phyloP scores from a whole-genome alignment of 1,140 invertebrate species.

The Episyrphus balteatus region DNA sequence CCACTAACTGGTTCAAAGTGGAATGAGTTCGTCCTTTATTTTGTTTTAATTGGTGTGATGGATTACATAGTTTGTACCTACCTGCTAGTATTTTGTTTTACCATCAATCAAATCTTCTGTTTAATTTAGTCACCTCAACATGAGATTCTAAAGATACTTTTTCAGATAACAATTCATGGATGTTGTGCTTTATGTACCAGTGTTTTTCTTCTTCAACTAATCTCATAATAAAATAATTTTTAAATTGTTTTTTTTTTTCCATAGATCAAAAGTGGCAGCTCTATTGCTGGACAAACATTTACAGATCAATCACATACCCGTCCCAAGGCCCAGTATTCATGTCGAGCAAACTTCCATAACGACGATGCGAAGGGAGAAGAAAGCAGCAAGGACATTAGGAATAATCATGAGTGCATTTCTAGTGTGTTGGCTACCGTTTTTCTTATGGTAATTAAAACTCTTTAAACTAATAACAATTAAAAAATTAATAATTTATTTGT shows the following conservation, averaged over 20 bases:
- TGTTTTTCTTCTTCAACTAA: too few species aligned
- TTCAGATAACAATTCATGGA: too few species aligned
- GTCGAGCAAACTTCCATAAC: constrained; percentile 51
- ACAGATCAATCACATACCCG: constrained; percentile 73
- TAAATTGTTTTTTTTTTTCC: background rate
- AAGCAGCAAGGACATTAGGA: constrained; percentile 86
- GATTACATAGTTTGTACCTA: too few species aligned
- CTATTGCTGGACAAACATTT: constrained; percentile 74
- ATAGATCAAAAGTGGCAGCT: constrained; percentile 73
- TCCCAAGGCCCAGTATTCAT: constrained; percentile 50
- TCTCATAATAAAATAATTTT: background rate
- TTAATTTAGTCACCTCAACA: too few species aligned
- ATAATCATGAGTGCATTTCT: constrained; percentile 93
- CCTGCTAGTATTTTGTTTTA: too few species aligned
- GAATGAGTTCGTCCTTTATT: too few species aligned
- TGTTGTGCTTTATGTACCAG: too few species aligned
- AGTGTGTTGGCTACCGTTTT: constrained; percentile 91
- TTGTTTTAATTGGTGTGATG: too few species aligned
- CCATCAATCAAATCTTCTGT: too few species aligned
- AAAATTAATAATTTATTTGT: background rate
- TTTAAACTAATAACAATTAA: background rate
- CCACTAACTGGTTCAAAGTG: too few species aligned
- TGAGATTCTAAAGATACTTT: too few species aligned
- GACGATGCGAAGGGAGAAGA: constrained; percentile 83
- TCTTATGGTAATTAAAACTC: constrained; percentile 62